Conservation (phyloP, 1,140 invertebrate genomes). For the Proctacanthus coquilletti region DNA sequence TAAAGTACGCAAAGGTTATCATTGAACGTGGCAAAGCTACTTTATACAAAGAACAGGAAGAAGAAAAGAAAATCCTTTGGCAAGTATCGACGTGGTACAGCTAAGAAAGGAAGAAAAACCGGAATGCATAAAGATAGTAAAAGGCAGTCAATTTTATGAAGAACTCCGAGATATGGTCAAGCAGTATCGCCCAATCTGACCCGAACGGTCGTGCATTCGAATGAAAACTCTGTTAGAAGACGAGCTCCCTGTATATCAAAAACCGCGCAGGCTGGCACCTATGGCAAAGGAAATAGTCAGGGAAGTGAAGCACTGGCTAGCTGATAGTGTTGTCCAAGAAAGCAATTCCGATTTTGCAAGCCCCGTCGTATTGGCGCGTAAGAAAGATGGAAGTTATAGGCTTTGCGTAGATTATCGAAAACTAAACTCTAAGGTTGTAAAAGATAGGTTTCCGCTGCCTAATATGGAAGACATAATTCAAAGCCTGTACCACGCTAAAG, state of each 20-base stretch:
- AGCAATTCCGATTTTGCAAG: slow-evolving; percentile 16
- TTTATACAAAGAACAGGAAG: too few species aligned
- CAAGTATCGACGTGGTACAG: background rate
- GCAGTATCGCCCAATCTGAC: background rate
- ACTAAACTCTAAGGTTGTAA: slow-evolving; percentile 9
- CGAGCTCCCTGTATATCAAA: background rate
- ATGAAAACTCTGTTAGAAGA: background rate
- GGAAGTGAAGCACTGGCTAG: slow-evolving; percentile 10
- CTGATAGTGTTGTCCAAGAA: slow-evolving; percentile 10
- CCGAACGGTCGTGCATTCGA: background rate
- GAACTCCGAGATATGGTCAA: background rate
- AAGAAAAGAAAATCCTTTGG: background rate
- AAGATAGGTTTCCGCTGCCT: slow-evolving; percentile 20
- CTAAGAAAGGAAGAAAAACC: background rate
- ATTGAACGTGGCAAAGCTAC: too few species aligned
- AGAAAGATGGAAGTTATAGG: slow-evolving; percentile 12
- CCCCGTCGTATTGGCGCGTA: slow-evolving; percentile 13
- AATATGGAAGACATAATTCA: slow-evolving; percentile 31
- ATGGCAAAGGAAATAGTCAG: background rate
- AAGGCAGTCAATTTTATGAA: background rate
- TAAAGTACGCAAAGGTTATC: too few species aligned
- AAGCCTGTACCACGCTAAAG: slow-evolving; percentile 13
- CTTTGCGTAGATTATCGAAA: slow-evolving; percentile 13
- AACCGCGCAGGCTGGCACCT: background rate
- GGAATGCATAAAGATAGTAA: background rate